phyloP scores from a whole-genome alignment of 2,888 invertebrate species.

The Noctuana brunneofusca region DNA sequence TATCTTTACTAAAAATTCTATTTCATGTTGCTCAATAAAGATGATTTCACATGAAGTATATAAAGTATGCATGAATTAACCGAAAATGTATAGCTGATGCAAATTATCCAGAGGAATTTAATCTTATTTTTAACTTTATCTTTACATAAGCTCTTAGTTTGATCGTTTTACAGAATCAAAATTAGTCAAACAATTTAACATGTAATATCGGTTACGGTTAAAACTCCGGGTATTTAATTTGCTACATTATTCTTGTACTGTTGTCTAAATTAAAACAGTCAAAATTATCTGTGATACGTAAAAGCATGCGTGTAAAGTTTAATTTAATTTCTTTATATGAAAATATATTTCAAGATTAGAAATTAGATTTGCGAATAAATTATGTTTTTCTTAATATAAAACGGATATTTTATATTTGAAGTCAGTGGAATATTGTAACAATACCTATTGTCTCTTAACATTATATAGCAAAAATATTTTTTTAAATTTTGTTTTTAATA shows the following conservation, averaged over 20 bases:
- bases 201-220: too few relatives aligned
- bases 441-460: slow-evolving; percentile 1
- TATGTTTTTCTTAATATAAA: too few relatives aligned
- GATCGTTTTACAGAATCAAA: too few relatives aligned
- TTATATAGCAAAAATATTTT: slow-evolving; percentile 29
- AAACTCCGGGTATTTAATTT: too few relatives aligned
- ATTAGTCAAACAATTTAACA: too few relatives aligned
- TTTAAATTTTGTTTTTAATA: slow-evolving; percentile 1
- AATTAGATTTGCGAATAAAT: neutral
- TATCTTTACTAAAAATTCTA: too few relatives aligned
- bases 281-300: neutral
- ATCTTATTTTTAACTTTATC: neutral
- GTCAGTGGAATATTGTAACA: neutral
- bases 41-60: too few relatives aligned
- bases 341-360: neutral
- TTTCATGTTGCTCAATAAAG: too few relatives aligned
- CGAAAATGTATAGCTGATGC: too few relatives aligned
- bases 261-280: neutral
- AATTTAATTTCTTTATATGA: neutral
- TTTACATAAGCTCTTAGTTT: neutral
- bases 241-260: neutral
- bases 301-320: neutral
- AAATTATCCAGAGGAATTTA: neutral
- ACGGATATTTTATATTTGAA: neutral
- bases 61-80: too few relatives aligned